Evolutionary conservation across 2,888 invertebrate species (phyloP), one percentile per base, ranked within the genome.

Genomic region (Trilocha varians): DNA sequence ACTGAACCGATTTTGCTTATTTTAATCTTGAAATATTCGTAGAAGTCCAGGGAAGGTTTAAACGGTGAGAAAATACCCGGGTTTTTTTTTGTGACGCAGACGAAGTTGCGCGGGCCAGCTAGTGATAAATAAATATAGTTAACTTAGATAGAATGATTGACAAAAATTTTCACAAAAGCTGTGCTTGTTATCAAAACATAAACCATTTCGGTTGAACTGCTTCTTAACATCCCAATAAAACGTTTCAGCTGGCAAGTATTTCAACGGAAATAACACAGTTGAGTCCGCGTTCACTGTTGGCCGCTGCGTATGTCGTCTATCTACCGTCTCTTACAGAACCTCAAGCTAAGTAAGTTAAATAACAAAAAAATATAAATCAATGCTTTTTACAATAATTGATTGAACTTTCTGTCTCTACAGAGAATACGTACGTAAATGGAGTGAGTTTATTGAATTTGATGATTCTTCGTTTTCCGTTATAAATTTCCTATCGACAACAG

Each of bases 261-360:
- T 88, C 91, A 1, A 71, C 79, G 45, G 90, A 91, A 69, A 75
- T 92, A 52, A 73, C 87, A 39, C 87, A 90, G 52, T 70, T 94
- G 37, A 91, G 91, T 2, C 77, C 86, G 43, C 84, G 90, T 52
- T 90, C 92, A 4, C 70, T 95, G 16, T 67, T 96, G 35, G 91
- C 93, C 0, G 90, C 95, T 2, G 94, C 91, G 0, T 95, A 93
- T 70, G 88, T 95, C 36, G 91, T 91, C 0, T 96, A 93, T 70
- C 78, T 95, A 40, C 87, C 91, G 1, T 86, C 88, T 43, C 87
- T 90, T 39, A 88, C 92, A 0, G 94, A 95, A 70, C 90, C 91
- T 42, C 79, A 88, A 42, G 87, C 94, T 38, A 87, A 78, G 79
- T 87, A 75, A 48, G 32, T 43, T 9, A 8, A n/a, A n/a, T n/a